Evolutionary conservation across 23 tunicate genomes (phyloP).

Genomic region (Trididemnum clinides): DNA sequence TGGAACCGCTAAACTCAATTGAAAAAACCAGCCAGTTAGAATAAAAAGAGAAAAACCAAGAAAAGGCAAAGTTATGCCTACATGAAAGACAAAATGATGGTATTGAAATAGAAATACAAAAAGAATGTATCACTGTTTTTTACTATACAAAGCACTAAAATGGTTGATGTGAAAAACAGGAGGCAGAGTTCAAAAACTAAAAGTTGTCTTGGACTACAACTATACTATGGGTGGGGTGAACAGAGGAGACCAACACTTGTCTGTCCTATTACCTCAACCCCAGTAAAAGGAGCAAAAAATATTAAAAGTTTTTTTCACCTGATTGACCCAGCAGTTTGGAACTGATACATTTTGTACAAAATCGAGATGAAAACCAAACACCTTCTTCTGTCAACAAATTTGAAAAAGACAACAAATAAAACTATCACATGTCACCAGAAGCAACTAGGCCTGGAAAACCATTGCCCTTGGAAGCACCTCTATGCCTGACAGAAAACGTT

Average conservation of each 20-base stretch:
- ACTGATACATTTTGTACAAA: background rate
- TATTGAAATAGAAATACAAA: slow-evolving; percentile 5
- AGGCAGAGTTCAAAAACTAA: slow-evolving; percentile 4
- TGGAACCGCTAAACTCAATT: background rate
- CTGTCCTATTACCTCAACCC: background rate
- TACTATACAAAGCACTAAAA: background rate
- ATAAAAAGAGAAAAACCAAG: background rate
- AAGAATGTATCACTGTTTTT: slow-evolving; percentile 17
- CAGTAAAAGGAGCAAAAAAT: slow-evolving; percentile 5
- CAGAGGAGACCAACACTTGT: slow-evolving; percentile 27
- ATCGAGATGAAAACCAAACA: background rate
- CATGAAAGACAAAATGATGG: slow-evolving; percentile 3
- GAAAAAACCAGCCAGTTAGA: background rate
- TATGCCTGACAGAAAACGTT: slow-evolving; percentile 13
- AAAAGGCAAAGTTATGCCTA: slow-evolving; percentile 17
- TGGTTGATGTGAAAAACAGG: slow-evolving; percentile 2
- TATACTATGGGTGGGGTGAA: slow-evolving; percentile 28
- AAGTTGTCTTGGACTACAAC: background rate
- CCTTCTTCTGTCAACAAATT: background rate
- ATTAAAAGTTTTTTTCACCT: slow-evolving; percentile 25
- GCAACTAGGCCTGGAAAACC: slow-evolving; percentile 16
- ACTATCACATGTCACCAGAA: slow-evolving; percentile 1
- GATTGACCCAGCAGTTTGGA: slow-evolving; percentile 22
- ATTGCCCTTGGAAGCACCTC: background rate
- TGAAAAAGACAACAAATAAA: slow-evolving; percentile 1